phyloP scores from a whole-genome alignment of 2,113 vertebrate genomes.

The Oplegnathus fasciatus region DNA sequence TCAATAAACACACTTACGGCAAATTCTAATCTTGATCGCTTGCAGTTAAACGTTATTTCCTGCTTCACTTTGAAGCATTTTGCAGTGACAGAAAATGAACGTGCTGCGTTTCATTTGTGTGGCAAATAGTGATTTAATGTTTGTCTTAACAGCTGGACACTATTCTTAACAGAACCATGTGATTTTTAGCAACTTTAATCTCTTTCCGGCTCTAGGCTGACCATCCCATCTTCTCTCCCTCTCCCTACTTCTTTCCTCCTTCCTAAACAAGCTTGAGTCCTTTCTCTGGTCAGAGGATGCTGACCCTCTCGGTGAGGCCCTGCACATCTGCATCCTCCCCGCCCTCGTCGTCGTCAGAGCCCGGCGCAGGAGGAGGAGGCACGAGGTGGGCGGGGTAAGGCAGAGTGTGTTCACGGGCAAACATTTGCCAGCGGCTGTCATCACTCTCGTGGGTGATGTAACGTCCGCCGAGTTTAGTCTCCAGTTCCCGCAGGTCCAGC shows the following conservation, averaged over 20 bases:
- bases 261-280: slow-evolving; percentile 17
- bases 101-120: background rate
- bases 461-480: slow-evolving; percentile 89
- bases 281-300: slow-evolving; percentile 87
- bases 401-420: slow-evolving; percentile 84
- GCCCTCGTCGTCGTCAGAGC: slow-evolving; percentile 76
- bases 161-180: background rate
- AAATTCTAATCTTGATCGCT: background rate
- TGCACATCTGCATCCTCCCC: slow-evolving; percentile 87
- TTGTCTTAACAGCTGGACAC: slow-evolving; percentile 40
- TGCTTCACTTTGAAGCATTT: background rate
- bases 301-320: slow-evolving; percentile 91
- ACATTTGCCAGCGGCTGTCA: slow-evolving; percentile 91
- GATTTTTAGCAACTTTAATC: background rate
- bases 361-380: slow-evolving; percentile 41
- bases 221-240: background rate
- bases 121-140: slow-evolving; percentile 10
- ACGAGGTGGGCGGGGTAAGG: slow-evolving; percentile 86
- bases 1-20: background rate
- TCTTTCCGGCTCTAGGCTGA: slow-evolving; percentile 6
- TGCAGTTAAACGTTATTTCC: slow-evolving; percentile 6
- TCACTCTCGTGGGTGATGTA: slow-evolving; percentile 96
- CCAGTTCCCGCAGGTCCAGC: slow-evolving; percentile 92
- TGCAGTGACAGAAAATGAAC: background rate
- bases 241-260: slow-evolving; percentile 1